A percentile compares a stretch with the other conserved stretches of the same genome.
Evolutionary conservation across 2,888 invertebrate genomes (phyloP).

Genomic region (Uropetala carovei): DNA sequence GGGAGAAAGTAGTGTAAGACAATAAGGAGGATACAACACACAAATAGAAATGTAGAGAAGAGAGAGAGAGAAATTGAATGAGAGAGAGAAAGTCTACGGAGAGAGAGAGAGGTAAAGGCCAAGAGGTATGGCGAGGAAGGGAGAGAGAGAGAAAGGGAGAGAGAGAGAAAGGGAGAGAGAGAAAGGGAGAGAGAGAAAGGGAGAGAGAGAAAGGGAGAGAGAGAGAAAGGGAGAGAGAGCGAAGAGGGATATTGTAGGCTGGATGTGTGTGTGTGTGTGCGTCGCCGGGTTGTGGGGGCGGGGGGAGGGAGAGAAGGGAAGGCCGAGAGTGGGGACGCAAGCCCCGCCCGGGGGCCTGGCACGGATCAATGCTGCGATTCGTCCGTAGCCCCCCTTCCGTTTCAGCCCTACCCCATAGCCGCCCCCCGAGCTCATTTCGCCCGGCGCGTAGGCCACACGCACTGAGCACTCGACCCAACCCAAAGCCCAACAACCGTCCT

Average conservation of each 20-base stretch:
- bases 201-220: not conserved
- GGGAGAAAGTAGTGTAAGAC: not conserved
- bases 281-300: not conserved
- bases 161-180: not conserved
- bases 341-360: conserved; percentile 64
- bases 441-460: conserved; percentile 60
- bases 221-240: not conserved
- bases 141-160: not conserved
- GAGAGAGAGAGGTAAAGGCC: not conserved
- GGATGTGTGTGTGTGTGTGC: not conserved
- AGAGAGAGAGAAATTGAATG: not conserved
- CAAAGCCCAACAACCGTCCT: conserved; percentile 42
- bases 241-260: not conserved
- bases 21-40: too few species aligned
- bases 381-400: conserved; percentile 48
- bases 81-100: not conserved
- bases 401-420: conserved; percentile 39
- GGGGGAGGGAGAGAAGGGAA: not conserved
- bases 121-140: not conserved
- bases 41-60: not conserved
- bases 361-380: conserved; percentile 64
- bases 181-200: too few species aligned
- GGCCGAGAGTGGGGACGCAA: conserved; percentile 50
- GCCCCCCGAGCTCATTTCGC: conserved; percentile 61
- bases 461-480: not conserved